Conservation (phyloP, 2,797 vertebrate genomes). For the Telmatherina bonti region DNA sequence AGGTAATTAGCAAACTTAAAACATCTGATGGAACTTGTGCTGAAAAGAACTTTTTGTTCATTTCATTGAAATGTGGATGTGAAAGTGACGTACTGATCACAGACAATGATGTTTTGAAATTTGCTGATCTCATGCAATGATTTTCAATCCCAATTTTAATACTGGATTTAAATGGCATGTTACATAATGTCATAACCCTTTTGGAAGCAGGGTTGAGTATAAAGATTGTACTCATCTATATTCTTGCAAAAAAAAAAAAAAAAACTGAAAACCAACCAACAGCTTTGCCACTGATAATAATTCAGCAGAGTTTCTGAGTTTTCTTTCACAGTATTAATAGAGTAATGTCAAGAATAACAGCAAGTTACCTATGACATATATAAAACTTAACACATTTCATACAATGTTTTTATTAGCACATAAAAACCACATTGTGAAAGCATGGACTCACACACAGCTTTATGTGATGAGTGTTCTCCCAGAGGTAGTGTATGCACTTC, state of each 20-base stretch:
- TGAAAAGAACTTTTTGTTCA: no score
- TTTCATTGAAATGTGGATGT: not conserved
- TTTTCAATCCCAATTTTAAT: not conserved
- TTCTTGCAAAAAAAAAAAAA: not conserved
- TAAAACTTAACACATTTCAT: not conserved
- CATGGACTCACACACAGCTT: constrained; percentile 35
- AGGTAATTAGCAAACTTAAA: not conserved
- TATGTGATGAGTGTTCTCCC: constrained; percentile 45
- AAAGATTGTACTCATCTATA: not conserved
- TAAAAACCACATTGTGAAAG: constrained; percentile 39
- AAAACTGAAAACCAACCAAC: constrained; percentile 1
- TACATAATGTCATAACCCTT: not conserved
- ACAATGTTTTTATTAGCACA: constrained; percentile 6
- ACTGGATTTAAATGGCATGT: not conserved
- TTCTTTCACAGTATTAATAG: not conserved
- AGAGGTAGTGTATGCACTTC: constrained; percentile 57
- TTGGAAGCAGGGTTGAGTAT: not conserved
- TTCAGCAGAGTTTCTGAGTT: not conserved
- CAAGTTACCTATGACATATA: not conserved
- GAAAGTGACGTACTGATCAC: not conserved
- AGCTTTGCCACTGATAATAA: constrained; percentile 4
- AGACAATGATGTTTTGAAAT: not conserved
- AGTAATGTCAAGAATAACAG: no score
- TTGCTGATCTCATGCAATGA: not conserved
- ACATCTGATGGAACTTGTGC: not conserved